Evolutionary conservation across 30 jellyfish, hydroid and myxozoan genomes (phyloP).

Genomic region (Phacellophora camtschatica): DNA sequence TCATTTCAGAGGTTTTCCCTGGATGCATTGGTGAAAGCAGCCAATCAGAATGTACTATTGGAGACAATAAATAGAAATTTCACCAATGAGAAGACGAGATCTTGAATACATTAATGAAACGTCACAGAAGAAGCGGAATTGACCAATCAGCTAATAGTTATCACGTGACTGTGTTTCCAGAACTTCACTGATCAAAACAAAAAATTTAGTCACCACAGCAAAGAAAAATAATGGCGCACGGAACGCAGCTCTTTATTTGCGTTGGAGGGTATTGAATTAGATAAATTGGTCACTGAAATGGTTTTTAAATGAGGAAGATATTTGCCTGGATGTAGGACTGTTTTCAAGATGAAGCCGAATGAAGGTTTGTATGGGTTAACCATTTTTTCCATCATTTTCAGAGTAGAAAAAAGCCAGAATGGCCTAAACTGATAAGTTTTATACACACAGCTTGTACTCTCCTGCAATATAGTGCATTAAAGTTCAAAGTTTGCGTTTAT

Average conservation of each 20-base stretch:
- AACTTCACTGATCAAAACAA: conserved; percentile 41
- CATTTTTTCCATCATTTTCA: too few species aligned
- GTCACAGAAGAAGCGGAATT: background rate
- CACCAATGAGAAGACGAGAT: background rate
- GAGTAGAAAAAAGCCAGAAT: too few species aligned
- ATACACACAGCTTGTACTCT: too few species aligned
- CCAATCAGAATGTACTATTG: background rate
- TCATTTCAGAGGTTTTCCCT: conserved; percentile 19
- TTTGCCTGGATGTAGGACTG: too few species aligned
- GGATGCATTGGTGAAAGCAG: background rate
- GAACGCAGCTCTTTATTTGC: too few species aligned
- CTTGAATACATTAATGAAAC: background rate
- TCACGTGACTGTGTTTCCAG: conserved; percentile 35
- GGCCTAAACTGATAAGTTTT: too few species aligned
- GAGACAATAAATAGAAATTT: background rate
- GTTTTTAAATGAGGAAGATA: background rate
- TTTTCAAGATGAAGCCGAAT: background rate
- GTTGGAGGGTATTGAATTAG: too few species aligned
- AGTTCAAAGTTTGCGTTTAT: too few species aligned
- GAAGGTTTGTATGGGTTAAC: background rate
- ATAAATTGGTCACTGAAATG: background rate
- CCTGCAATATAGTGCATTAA: too few species aligned
- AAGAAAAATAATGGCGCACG: too few species aligned
- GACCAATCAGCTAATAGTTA: background rate
- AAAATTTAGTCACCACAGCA: background rate